Evolutionary conservation across 2,888 invertebrate species (phyloP).

Genomic region (Apamea epomidion): DNA sequence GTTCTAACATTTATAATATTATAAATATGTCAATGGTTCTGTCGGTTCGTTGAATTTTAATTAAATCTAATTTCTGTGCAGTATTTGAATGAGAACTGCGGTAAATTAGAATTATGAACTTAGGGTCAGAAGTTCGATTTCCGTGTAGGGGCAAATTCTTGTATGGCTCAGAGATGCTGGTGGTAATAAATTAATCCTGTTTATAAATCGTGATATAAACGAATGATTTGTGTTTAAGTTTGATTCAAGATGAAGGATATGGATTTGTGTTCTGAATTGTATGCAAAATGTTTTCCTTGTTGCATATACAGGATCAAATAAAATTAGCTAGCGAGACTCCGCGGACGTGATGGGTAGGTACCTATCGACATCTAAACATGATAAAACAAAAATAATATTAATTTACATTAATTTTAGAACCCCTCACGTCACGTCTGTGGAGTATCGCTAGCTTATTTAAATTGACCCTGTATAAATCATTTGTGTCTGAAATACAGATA

Average conservation of each 20-base stretch:
- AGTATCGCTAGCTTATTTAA: no score
- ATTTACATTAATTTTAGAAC: no score
- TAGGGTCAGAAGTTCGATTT: slow-evolving; percentile 40
- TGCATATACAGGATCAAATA: not conserved
- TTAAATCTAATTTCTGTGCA: slow-evolving; percentile 45
- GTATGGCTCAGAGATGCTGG: slow-evolving; percentile 13
- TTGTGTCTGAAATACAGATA: no score
- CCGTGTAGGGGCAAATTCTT: slow-evolving; percentile 29
- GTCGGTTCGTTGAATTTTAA: slow-evolving; percentile 50
- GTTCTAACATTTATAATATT: slow-evolving; percentile 49
- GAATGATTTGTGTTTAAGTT: not conserved
- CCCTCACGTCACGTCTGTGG: no score
- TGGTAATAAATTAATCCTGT: slow-evolving; percentile 37
- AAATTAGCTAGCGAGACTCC: no score
- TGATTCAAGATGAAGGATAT: not conserved
- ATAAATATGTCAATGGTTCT: slow-evolving; percentile 39
- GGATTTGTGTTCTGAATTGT: not conserved
- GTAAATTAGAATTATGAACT: slow-evolving; percentile 36
- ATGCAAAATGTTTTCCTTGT: not conserved
- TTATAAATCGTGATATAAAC: slow-evolving; percentile 15
- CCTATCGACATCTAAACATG: no score
- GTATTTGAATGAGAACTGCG: slow-evolving; percentile 30
- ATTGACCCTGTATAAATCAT: no score
- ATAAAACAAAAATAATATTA: no score
- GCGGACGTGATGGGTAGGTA: no score